Evolutionary conservation across 2,888 invertebrate genomes (phyloP).

Genomic region (Idaea aversata): DNA sequence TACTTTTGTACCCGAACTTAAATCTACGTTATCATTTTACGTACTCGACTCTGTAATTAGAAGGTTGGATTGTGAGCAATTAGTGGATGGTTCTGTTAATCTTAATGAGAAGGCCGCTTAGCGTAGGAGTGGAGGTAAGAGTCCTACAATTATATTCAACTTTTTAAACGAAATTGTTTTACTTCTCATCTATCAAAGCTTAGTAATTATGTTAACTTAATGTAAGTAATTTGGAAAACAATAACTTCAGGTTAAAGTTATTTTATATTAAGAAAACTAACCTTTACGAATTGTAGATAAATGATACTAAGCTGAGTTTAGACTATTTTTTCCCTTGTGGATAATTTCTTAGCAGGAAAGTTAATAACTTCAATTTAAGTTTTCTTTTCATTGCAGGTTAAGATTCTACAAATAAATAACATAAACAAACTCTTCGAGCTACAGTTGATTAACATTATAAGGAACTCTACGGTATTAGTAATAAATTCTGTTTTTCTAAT

Average conservation of each 20-base stretch:
- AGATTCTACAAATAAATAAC: too few relatives aligned
- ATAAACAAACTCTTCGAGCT: too few relatives aligned
- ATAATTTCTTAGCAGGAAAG: too few relatives aligned
- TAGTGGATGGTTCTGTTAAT: constrained; percentile 53
- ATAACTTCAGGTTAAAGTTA: not conserved
- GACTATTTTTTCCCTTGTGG: not conserved
- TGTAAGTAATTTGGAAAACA: not conserved
- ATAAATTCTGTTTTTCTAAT: too few relatives aligned
- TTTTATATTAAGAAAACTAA: not conserved
- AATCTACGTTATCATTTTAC: not conserved
- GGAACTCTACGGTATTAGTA: too few relatives aligned
- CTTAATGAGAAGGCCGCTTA: constrained; percentile 55
- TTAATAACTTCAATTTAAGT: too few relatives aligned
- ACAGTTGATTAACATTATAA: too few relatives aligned
- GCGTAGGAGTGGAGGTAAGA: constrained; percentile 14
- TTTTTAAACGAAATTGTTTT: not conserved
- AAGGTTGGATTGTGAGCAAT: constrained; percentile 40
- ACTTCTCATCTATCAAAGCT: not conserved
- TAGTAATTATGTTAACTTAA: not conserved
- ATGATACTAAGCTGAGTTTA: not conserved
- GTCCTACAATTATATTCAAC: not conserved
- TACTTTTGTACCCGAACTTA: not conserved
- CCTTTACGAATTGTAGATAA: not conserved
- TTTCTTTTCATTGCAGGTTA: too few relatives aligned
- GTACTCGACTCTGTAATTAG: constrained; percentile 24